phyloP scores from a whole-genome alignment of 1,140 invertebrate genomes.

The Ips typographus region DNA sequence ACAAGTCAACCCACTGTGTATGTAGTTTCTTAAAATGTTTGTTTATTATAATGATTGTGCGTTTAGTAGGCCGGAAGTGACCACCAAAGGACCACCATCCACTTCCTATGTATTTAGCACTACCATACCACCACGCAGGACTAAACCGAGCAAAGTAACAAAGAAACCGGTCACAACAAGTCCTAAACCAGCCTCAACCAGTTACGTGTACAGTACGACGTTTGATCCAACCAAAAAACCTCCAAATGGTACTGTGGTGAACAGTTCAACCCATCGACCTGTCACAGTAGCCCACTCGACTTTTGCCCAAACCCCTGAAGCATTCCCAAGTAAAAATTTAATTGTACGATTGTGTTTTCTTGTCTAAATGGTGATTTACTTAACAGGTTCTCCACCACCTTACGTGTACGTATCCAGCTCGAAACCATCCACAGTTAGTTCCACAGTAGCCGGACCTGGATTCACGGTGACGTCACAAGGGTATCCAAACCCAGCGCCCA shows the following conservation, averaged over 20 bases:
- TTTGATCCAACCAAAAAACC: constrained; percentile 32
- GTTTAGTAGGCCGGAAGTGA: not conserved
- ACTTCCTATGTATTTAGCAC: constrained; percentile 45
- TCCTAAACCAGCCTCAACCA: constrained; percentile 22
- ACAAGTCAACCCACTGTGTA: constrained; percentile 48
- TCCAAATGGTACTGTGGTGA: constrained; percentile 21
- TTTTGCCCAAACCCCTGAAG: constrained; percentile 40
- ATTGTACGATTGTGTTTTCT: no score
- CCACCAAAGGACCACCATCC: constrained; percentile 41
- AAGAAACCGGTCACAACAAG: constrained; percentile 1
- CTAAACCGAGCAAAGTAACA: not conserved
- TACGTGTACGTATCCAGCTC: constrained; percentile 60
- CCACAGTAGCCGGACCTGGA: constrained; percentile 37
- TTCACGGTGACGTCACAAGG: constrained; percentile 40
- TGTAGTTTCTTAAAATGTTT: no score
- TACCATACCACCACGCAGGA: constrained; percentile 34
- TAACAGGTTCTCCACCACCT: constrained; percentile 52
- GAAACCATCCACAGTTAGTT: constrained; percentile 38
- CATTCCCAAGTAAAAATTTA: constrained; percentile 24
- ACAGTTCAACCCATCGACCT: constrained; percentile 24
- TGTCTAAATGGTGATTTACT: no score
- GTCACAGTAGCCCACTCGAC: constrained; percentile 38
- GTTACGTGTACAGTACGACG: constrained; percentile 26
- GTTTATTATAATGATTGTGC: no score
- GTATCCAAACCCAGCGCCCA: constrained; percentile 64